These are phyloP conservation scores for Trematomus loennbergii DNA, from an alignment of 2,113 vertebrate genomes.

Conservation along the genomic window DNA sequence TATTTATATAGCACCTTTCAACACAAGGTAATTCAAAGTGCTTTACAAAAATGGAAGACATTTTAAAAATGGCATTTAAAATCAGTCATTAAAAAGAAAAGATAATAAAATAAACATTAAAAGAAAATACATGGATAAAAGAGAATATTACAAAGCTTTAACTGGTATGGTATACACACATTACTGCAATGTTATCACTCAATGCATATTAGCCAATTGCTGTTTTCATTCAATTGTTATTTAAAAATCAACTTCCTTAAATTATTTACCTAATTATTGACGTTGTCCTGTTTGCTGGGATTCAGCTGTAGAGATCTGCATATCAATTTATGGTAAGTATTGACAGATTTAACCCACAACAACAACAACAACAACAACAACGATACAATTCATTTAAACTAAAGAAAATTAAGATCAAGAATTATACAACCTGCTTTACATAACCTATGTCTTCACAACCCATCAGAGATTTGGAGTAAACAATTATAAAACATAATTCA, in stretches of 20 bases:
- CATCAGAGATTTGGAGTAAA: conserved; percentile 21
- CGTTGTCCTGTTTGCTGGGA: background rate
- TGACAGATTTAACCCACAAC: background rate
- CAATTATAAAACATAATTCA: background rate
- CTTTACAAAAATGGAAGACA: no score
- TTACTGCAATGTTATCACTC: background rate
- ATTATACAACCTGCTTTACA: background rate
- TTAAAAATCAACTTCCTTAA: background rate
- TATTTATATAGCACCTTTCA: no score
- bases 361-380: no score
- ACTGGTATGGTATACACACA: conserved; percentile 4
- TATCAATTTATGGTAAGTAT: background rate
- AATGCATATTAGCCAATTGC: background rate
- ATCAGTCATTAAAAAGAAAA: no score
- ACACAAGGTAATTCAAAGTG: no score
- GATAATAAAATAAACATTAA: no score
- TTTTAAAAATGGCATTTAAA: no score
- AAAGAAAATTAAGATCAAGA: background rate
- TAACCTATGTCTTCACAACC: background rate
- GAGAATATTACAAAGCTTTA: background rate
- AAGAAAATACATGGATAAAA: no score
- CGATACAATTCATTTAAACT: background rate
- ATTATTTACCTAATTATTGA: background rate
- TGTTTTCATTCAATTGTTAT: background rate
- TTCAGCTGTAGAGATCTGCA: background rate